Evolutionary conservation across 2,888 invertebrate genomes (phyloP).

Genomic region (Cephus sareptanus): DNA sequence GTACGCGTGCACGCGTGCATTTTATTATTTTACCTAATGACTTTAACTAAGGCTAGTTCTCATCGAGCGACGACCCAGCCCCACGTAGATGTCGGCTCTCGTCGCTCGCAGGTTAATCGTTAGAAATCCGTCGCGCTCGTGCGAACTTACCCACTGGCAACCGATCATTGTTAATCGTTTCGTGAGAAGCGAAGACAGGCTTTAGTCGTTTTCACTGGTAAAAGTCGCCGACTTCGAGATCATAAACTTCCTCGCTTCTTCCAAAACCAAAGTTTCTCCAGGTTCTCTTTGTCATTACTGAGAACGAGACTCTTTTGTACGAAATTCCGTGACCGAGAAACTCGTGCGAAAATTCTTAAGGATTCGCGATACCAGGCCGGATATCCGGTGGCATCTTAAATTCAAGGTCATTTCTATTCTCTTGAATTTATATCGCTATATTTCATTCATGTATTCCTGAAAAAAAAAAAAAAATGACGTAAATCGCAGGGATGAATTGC

Average conservation of each 20-base stretch:
- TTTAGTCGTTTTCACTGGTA: not conserved
- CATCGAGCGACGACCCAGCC: not conserved
- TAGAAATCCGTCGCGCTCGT: not conserved
- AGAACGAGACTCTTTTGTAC: not conserved
- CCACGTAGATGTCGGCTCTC: not conserved
- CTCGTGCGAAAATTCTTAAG: not conserved
- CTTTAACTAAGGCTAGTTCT: conserved; percentile 17
- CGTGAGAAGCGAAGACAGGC: not conserved
- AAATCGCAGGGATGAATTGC: not conserved
- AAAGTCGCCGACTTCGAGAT: not conserved
- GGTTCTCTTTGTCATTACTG: not conserved
- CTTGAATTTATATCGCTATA: not conserved
- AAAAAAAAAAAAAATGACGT: not conserved
- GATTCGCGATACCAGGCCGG: not conserved
- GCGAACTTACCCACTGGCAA: not conserved
- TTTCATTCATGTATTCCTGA: not conserved
- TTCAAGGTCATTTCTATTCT: not conserved
- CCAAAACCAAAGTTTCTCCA: not conserved
- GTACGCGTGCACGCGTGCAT: not conserved
- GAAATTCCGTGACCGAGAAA: not conserved
- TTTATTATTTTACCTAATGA: conserved; percentile 18
- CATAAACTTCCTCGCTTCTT: not conserved
- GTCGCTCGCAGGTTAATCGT: not conserved
- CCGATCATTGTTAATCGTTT: not conserved
- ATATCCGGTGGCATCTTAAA: not conserved